Evolutionary conservation across 2,888 invertebrate genomes (phyloP).

Genomic region (Siphlonurus alternatus): DNA sequence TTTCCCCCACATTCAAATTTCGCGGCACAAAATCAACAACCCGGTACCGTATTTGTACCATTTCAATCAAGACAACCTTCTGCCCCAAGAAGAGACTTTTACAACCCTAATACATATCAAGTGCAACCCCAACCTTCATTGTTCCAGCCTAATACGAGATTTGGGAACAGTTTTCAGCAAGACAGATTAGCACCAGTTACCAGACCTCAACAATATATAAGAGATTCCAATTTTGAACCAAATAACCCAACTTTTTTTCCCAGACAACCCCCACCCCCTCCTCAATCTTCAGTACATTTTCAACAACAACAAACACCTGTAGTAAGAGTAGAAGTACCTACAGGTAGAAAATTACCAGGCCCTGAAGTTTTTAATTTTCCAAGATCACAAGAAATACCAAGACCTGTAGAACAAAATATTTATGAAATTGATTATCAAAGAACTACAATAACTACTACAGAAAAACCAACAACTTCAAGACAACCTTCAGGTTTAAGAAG

Average conservation of each 20-base stretch:
- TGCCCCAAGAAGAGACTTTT: background rate
- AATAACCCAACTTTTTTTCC: too few relatives aligned
- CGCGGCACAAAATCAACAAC: background rate
- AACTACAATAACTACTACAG: conserved; percentile 1
- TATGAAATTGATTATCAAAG: conserved; percentile 17
- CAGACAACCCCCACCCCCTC: background rate
- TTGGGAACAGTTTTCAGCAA: background rate
- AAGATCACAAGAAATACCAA: background rate
- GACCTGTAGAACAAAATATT: conserved; percentile 20
- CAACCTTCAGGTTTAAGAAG: conserved; percentile 15
- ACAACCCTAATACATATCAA: too few relatives aligned
- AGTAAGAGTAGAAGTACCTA: background rate
- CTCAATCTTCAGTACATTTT: background rate
- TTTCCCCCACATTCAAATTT: background rate
- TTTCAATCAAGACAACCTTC: background rate
- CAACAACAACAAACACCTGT: background rate
- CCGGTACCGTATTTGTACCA: background rate
- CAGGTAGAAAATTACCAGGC: background rate
- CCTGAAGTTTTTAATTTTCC: background rate
- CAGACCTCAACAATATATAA: background rate
- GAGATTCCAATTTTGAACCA: background rate
- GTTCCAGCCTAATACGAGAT: background rate
- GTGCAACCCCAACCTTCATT: background rate
- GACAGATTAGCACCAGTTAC: background rate
- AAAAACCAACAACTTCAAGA: conserved; percentile 9